Conservation (phyloP, 2,797 vertebrate genomes). For the Rhincodon typus region DNA sequence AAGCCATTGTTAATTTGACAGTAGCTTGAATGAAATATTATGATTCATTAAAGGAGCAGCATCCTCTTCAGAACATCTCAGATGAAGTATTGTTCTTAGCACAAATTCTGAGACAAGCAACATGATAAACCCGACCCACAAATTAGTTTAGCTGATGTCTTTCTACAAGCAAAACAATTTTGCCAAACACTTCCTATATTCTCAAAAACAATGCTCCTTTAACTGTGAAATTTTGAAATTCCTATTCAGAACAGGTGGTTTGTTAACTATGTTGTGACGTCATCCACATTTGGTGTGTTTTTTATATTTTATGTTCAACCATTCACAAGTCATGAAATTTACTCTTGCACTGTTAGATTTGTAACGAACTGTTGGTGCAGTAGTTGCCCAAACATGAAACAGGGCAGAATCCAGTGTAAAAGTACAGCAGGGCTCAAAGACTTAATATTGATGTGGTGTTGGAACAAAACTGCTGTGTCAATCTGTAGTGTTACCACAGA, state of each 20-base stretch:
- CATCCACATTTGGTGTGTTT: neutral
- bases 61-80: neutral
- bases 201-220: neutral
- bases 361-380: neutral
- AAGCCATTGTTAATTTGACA: constrained; percentile 5
- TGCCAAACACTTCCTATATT: neutral
- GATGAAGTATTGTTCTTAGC: neutral
- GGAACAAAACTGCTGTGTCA: neutral
- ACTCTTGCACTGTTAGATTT: neutral
- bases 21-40: constrained; percentile 4
- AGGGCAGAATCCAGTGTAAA: neutral
- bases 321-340: neutral
- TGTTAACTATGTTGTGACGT: neutral
- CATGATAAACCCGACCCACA: neutral
- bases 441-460: neutral
- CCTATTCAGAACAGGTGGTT: neutral
- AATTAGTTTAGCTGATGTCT: neutral
- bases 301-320: neutral
- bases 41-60: neutral
- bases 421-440: neutral
- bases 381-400: neutral
- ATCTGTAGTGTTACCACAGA: neutral
- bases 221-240: neutral
- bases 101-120: neutral
- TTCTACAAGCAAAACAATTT: neutral